Evolutionary conservation across 1,140 invertebrate genomes (phyloP), one percentile per base, ranked within the genome.

Genomic region (Caenorhabditis inopinata): DNA sequence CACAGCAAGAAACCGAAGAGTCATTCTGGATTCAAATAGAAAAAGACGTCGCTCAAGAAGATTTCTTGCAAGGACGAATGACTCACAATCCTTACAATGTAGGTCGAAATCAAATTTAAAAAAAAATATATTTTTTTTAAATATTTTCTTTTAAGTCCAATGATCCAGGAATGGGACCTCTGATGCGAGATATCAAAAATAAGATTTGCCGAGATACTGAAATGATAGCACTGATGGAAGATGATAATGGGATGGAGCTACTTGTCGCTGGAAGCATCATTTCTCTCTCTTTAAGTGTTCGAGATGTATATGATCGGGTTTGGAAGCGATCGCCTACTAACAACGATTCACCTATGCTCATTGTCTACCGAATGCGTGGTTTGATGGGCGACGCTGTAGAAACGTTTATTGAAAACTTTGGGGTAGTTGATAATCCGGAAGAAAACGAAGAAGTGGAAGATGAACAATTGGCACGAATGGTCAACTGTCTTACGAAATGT

Each of bases 201-300:
- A 98, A 98, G 89, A 96, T 97, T 81, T 97, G 95, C 87, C 93
- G 94, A 85, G 96, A 98, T 90, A 98, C 96, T 90, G 96, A 99
- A 87, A 90, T 98, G 47, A 94, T 98, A 0, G 96, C 96, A 1
- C 89, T 99, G 18, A 89, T 98, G 0, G 96, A 98, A 89, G 96
- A 98, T 89, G 96, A 98, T 88, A 98, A 96, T 86, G 96, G 96
- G 58, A 98, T 99, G 96, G 96, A 98, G 89, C 90, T 98, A 74
- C 91, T 98, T n/a, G 96, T 99, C 0, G 95, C 96, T 86, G 98
- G 98, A 89, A 98, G 98, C 90, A 98, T 98, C 74, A 98, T 99
- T 85, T 96, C 94, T 81, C 90, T 98, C 0, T 96, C 98, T 90
- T 90, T 99, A 73, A 94, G 94, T 48, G 45, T 75, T 48, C 95